A percentile compares a stretch with the other conserved stretches of the same genome.
phyloP scores from a whole-genome alignment of 2,888 invertebrate genomes.

The Pyrocoelia pectoralis region DNA sequence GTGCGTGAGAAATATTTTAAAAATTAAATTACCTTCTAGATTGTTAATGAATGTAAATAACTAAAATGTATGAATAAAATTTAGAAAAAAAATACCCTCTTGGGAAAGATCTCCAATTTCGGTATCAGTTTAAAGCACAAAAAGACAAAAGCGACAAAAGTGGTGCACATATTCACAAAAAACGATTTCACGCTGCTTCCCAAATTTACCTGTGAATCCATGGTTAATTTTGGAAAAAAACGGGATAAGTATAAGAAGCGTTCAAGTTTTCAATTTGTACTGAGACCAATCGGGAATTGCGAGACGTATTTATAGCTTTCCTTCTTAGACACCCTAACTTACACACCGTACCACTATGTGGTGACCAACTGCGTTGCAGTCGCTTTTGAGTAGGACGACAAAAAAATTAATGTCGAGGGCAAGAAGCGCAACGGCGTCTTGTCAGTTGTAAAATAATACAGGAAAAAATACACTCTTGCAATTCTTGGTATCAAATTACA shows the following conservation, averaged over 20 bases:
- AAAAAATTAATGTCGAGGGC: conserved; percentile 15
- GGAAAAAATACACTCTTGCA: background rate
- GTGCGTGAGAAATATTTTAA: background rate
- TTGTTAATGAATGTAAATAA: background rate
- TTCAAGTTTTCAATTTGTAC: conserved; percentile 44
- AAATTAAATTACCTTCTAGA: background rate
- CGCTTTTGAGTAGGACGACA: conserved; percentile 20
- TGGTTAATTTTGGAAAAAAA: conserved; percentile 35
- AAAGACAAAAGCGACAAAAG: conserved; percentile 54
- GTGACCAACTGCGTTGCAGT: conserved; percentile 27
- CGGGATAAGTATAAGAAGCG: conserved; percentile 19
- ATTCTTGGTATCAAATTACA: background rate
- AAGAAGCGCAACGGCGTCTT: conserved; percentile 22
- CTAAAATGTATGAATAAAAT: conserved; percentile 24
- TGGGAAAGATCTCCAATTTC: conserved; percentile 46
- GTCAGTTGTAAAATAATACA: background rate
- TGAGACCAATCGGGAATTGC: conserved; percentile 50
- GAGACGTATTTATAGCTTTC: conserved; percentile 54
- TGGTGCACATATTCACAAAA: conserved; percentile 52
- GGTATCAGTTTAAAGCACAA: conserved; percentile 44
- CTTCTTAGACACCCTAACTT: conserved; percentile 51
- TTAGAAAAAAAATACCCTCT: conserved; percentile 49
- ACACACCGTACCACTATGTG: conserved; percentile 23
- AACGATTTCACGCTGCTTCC: conserved; percentile 48
- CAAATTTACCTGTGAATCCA: conserved; percentile 57